Evolutionary conservation across 1,140 invertebrate species (phyloP).

Genomic region (Belonocnema kinseyi): DNA sequence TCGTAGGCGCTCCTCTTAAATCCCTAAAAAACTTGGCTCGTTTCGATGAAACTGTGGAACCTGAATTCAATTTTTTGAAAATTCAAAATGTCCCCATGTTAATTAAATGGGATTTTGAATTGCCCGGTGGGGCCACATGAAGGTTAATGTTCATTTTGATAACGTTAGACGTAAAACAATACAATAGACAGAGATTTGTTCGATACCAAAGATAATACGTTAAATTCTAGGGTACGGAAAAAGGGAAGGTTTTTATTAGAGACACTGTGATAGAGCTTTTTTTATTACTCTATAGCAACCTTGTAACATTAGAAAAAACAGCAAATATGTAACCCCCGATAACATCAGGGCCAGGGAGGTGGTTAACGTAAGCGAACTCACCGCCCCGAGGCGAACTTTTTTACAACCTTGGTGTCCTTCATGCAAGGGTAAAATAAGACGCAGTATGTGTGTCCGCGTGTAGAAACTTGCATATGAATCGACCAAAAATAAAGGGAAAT

Average conservation of each 20-base stretch:
- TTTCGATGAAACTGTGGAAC: too few relatives aligned
- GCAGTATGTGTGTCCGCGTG: conserved; percentile 34
- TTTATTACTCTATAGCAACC: conserved; percentile 32
- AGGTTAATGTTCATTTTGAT: too few relatives aligned
- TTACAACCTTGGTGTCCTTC: conserved; percentile 42
- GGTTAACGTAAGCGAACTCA: conserved; percentile 50
- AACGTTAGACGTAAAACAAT: background rate
- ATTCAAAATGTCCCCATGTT: too few relatives aligned
- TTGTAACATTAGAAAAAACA: conserved; percentile 18
- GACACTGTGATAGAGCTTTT: conserved; percentile 39
- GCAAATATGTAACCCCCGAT: conserved; percentile 54
- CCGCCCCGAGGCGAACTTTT: conserved; percentile 43
- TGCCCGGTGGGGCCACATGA: too few relatives aligned
- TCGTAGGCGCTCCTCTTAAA: too few relatives aligned
- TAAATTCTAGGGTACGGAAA: conserved; percentile 19
- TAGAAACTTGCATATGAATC: conserved; percentile 37
- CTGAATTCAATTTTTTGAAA: too few relatives aligned
- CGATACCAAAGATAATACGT: background rate
- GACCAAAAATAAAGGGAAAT: conserved; percentile 48
- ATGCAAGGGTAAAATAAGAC: conserved; percentile 36
- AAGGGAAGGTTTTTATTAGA: conserved; percentile 39
- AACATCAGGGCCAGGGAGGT: conserved; percentile 48
- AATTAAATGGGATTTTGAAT: too few relatives aligned
- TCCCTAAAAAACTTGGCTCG: too few relatives aligned
- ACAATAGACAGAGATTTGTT: background rate